These are phyloP conservation scores for Chionis minor DNA, from an alignment of 2,113 vertebrate genomes.

Conservation along the genomic window DNA sequence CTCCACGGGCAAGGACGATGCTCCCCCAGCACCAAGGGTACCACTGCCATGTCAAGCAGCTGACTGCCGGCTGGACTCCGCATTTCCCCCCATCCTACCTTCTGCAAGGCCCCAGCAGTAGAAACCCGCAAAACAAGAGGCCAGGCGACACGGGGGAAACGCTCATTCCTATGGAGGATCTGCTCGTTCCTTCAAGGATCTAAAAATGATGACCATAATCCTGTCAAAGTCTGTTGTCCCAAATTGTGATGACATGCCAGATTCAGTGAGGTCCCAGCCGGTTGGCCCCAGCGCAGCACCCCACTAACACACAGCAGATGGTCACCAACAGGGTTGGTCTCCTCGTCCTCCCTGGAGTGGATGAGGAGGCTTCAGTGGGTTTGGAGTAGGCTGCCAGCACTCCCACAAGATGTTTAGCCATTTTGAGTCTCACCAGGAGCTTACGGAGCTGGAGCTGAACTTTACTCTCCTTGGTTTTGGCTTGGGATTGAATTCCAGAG, in stretches of 20 bases:
- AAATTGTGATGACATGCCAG: background rate
- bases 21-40: slow-evolving; percentile 39
- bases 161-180: background rate
- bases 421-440: background rate
- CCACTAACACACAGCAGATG: background rate
- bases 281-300: background rate
- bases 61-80: background rate
- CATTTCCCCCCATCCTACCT: background rate
- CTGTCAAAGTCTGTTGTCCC: background rate
- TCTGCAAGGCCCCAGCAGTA: background rate
- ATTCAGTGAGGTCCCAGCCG: fast-evolving
- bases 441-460: background rate
- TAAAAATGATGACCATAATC: background rate
- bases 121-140: background rate
- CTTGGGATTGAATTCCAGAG: background rate
- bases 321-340: background rate
- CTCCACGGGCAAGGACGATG: slow-evolving; percentile 58
- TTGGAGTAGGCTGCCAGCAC: background rate
- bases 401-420: background rate
- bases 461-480: background rate
- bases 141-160: background rate
- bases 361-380: background rate
- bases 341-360: background rate
- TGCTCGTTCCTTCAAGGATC: background rate
- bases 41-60: background rate